Evolutionary conservation across 2,113 vertebrate genomes (phyloP), one percentile per base, ranked within the genome.

Genomic region (Benitochromis conjunctus): DNA sequence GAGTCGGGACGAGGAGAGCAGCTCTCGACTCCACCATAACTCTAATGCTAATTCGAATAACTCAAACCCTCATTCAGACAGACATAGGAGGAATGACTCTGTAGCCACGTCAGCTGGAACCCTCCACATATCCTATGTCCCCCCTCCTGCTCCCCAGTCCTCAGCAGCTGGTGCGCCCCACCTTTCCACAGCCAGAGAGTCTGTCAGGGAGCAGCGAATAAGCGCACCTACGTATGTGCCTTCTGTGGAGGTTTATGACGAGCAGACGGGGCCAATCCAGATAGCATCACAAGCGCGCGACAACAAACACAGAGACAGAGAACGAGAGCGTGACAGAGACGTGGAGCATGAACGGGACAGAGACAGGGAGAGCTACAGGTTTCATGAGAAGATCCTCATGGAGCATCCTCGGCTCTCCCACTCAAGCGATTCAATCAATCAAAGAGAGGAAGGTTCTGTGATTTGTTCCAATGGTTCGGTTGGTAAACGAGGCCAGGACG

Each of bases 211-310:
- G 95, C 97, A 98, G 95, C 97, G 97, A 87, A 97, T 99, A 88
- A 98, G 96, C 53, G 97, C 98, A 53, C 98, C 98, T 78, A 99
- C 98, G 81, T 99, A 98, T 12, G 97, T 99, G 97, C 98, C 98
- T 98, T 98, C 98, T 82, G 97, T 98, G 69, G 98, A 99, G 95
- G 97, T 97, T 93, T 98, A 98, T 1, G 97, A 98, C 0, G 97
- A 99, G 96, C 97, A 97, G 91, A 96, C 90, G 0, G 98, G 98
- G 38, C 98, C 98, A 83, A 98, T 98, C 93, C 98, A 98, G 89
- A 98, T 99, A 0, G 98, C 97, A 3, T 98, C 98, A 0, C 98
- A 99, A 96, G 97, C 98, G 31, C 96, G 97, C 0, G 98, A 99
- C 92, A 96, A 95, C 91, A 96, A 95, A 92, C 95, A 82, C 18